Evolutionary conservation across 1,140 invertebrate genomes (phyloP).

Genomic region (Atta texana): DNA sequence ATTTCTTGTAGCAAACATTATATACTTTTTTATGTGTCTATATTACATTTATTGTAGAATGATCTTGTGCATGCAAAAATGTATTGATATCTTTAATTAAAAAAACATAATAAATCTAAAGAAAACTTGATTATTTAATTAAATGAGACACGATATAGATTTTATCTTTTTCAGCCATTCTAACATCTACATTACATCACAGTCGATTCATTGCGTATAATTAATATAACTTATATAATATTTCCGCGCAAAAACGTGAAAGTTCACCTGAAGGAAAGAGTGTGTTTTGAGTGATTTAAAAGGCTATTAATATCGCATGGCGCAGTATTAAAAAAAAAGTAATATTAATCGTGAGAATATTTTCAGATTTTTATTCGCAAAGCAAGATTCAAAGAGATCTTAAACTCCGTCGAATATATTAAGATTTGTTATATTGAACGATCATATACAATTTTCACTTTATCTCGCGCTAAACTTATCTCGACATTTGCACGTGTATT

Average conservation of each 20-base stretch:
- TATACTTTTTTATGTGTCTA: neutral
- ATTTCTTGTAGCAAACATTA: neutral
- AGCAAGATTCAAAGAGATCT: conserved; percentile 7
- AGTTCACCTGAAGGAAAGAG: neutral
- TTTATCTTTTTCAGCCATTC: neutral
- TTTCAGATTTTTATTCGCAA: conserved; percentile 24
- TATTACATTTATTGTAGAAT: neutral
- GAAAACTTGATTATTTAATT: conserved; percentile 31
- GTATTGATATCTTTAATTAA: neutral
- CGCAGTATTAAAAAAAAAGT: conserved; percentile 16
- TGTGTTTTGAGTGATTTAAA: neutral
- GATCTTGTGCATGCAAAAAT: neutral
- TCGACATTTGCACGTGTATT: conserved; percentile 13
- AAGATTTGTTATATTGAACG: conserved; percentile 30
- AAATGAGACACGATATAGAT: neutral
- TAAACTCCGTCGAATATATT: conserved; percentile 19
- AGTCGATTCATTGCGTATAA: neutral
- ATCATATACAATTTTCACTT: conserved; percentile 45
- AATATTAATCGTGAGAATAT: conserved; percentile 19
- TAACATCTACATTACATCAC: neutral
- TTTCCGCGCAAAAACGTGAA: neutral
- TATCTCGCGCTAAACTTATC: conserved; percentile 32
- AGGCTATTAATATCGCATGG: neutral
- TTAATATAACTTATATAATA: neutral
- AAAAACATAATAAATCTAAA: neutral